Evolutionary conservation across 2,888 invertebrate species (phyloP), one percentile per base, ranked within the genome.

Genomic region (Cephus pygmeus): DNA sequence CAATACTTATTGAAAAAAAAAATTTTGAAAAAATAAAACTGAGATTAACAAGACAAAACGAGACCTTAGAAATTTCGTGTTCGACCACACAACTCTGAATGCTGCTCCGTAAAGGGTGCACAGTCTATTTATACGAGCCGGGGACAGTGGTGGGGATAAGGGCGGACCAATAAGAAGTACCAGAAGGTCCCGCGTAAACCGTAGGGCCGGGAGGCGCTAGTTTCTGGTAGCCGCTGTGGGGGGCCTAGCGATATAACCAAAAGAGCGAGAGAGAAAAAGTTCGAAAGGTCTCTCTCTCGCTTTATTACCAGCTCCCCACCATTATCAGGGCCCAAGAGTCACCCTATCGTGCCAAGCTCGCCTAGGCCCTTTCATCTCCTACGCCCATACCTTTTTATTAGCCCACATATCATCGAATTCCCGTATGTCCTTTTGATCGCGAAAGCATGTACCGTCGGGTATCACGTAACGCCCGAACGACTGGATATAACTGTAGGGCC

Each of bases 111-210:
- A 76, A 79, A 73, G 81, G 79, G 80, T 80, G 81, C 40, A 80
- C 77, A 74, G 81, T 75, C 79, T 75, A 83, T 82, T 80, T 84
- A 83, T 69, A 69, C 68, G 79, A 79, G 76, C 34, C 69, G 69
- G 1, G 76, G 68, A 12, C 31, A 23, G 23, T 78, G 77, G 87
- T 82, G 82, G 87, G 89, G 85, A 73, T 71, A 79, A 82, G 81
- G 80, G 82, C 73, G 79, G 73, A 77, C 89, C 89, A 89, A 89
- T 89, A 68, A 31, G 34, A 23, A 73, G 34, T 9, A 9, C 69
- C 36, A 76, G 69, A 80, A 83, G 81, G 86, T 87, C 87, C 88
- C 88, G 88, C 88, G 82, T 84, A 87, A 89, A 86, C 82, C 78
- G 69, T 80, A 81, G 81, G 83, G 82, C 40, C 40, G 40, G 23